A percentile compares a stretch with the other conserved stretches of the same genome.
Evolutionary conservation across 2,113 vertebrate genomes (phyloP).

Genomic region (Podocnemis expansa): DNA sequence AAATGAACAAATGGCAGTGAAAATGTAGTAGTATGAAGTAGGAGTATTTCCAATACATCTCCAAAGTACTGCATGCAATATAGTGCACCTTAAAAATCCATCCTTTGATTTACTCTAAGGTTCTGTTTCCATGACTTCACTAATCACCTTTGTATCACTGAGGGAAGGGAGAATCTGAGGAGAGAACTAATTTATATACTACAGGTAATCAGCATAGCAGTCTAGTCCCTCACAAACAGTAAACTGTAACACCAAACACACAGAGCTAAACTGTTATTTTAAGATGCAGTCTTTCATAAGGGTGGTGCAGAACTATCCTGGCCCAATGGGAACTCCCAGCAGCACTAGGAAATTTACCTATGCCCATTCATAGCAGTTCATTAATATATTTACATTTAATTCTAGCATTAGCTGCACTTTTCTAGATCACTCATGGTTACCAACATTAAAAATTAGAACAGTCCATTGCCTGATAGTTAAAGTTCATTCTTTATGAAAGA

Average conservation of each 20-base stretch:
- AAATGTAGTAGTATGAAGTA: neutral
- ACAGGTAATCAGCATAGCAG: neutral
- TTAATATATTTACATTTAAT: neutral
- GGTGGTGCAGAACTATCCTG: neutral
- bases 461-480: neutral
- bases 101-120: slow-evolving; percentile 22
- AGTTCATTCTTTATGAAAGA: neutral
- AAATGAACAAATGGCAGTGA: neutral
- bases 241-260: neutral
- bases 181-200: neutral
- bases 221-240: neutral
- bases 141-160: slow-evolving; percentile 2
- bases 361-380: neutral
- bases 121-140: slow-evolving; percentile 49
- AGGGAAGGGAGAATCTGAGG: neutral
- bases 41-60: neutral
- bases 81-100: neutral
- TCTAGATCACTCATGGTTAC: neutral
- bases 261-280: neutral
- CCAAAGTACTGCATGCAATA: neutral
- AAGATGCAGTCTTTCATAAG: neutral
- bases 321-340: neutral
- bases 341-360: neutral
- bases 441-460: neutral
- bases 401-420: neutral